These are phyloP conservation scores for Semicossyphus pulcher DNA, from an alignment of 2,113 vertebrate genomes.

Conservation along the genomic window DNA sequence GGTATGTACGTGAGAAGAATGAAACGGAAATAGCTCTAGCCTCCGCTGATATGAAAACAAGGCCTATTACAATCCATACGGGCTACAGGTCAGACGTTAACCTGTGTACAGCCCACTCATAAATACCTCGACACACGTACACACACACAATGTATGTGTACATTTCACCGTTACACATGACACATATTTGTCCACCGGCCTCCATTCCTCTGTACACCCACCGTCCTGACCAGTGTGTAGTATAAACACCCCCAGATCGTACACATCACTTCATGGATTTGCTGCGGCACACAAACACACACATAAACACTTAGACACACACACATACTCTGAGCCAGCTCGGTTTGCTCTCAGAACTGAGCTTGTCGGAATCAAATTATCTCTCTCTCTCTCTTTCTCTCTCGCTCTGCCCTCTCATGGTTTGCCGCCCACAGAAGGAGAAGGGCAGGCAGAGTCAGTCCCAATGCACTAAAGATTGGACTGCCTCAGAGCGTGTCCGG, in stretches of 20 bases:
- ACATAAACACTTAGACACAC: conserved; percentile 20
- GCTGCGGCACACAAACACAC: conserved; percentile 21
- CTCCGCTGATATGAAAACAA: conserved; percentile 59
- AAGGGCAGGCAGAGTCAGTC: conserved; percentile 72
- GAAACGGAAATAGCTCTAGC: conserved; percentile 47
- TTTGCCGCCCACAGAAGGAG: conserved; percentile 76
- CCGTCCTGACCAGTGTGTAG: conserved; percentile 47
- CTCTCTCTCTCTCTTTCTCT: conserved; percentile 29
- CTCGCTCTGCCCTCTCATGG: conserved; percentile 49
- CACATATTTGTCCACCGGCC: conserved; percentile 54
- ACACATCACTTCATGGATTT: conserved; percentile 54
- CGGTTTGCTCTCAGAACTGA: conserved; percentile 53
- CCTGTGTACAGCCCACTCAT: conserved; percentile 58
- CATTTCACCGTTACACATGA: conserved; percentile 49
- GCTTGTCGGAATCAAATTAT: conserved; percentile 70
- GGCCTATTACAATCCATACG: conserved; percentile 54
- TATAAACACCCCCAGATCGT: conserved; percentile 65
- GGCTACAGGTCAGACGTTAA: conserved; percentile 62
- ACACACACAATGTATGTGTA: conserved; percentile 22
- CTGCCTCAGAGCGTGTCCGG: conserved; percentile 73
- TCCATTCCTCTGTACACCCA: conserved; percentile 46
- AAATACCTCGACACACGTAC: conserved; percentile 48
- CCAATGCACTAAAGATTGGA: conserved; percentile 74
- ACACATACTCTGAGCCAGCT: conserved; percentile 50
- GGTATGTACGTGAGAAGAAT: conserved; percentile 48